Evolutionary conservation across 2,113 vertebrate genomes (phyloP).

Genomic region (Charina bottae): DNA sequence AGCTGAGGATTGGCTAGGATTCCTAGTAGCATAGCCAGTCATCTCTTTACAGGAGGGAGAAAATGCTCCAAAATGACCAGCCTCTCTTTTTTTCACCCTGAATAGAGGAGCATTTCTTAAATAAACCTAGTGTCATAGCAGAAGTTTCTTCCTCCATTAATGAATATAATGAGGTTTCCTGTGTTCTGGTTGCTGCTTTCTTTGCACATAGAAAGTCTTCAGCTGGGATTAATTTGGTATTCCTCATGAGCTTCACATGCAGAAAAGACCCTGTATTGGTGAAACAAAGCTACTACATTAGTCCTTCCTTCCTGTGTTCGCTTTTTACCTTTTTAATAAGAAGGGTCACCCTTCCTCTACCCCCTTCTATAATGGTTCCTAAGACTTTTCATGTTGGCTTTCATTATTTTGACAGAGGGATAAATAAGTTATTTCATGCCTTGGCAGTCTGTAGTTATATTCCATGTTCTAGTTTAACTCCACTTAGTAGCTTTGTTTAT

Average conservation of each 20-base stretch:
- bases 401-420: slow-evolving; percentile 23
- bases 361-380: not conserved
- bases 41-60: slow-evolving; percentile 54
- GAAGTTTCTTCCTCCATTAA: slow-evolving; percentile 46
- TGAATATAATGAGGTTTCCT: slow-evolving; percentile 52
- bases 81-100: slow-evolving; percentile 6
- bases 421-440: not conserved
- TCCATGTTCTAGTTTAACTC: not conserved
- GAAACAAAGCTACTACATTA: slow-evolving; percentile 18
- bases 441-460: not conserved
- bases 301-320: slow-evolving; percentile 46
- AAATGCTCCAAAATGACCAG: slow-evolving; percentile 57
- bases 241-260: not conserved
- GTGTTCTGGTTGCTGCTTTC: slow-evolving; percentile 37
- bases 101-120: slow-evolving; percentile 57
- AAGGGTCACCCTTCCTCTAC: not conserved
- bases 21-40: slow-evolving; percentile 45
- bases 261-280: slow-evolving; percentile 15
- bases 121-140: slow-evolving; percentile 59
- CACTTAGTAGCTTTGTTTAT: not conserved
- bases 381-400: not conserved
- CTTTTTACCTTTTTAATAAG: slow-evolving; percentile 18
- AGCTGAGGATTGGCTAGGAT: slow-evolving; percentile 57
- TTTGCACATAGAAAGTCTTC: slow-evolving; percentile 24
- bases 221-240: slow-evolving; percentile 37